Percentiles rank a stretch among this genome's conserved stretches.
Conservation (phyloP, 2,797 vertebrate genomes). For the Echiichthys vipera region DNA sequence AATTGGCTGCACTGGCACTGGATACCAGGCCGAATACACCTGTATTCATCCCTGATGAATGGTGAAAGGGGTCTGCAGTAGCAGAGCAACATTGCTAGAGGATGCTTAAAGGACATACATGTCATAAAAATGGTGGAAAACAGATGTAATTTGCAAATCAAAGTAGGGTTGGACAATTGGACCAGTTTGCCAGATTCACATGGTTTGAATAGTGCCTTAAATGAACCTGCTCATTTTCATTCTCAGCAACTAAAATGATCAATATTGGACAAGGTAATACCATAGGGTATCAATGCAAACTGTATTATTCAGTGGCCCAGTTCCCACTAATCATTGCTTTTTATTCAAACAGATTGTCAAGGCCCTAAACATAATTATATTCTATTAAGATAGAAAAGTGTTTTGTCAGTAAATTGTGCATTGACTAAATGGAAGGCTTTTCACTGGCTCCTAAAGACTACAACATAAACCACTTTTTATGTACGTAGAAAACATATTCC, state of each 20-base stretch:
- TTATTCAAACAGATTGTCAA: not conserved
- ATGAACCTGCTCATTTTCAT: not conserved
- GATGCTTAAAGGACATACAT: not conserved
- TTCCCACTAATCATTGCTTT: conserved; percentile 19
- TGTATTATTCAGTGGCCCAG: conserved; percentile 15
- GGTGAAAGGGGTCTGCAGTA: not conserved
- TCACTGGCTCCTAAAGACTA: not conserved
- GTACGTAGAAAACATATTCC: not conserved
- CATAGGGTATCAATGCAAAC: not conserved
- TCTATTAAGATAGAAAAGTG: not conserved
- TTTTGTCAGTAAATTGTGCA: not conserved
- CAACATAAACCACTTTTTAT: conserved; percentile 1
- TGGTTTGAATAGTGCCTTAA: not conserved
- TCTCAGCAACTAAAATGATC: conserved; percentile 24
- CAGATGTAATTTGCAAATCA: not conserved
- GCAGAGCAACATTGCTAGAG: not conserved
- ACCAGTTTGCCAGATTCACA: not conserved
- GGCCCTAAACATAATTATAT: not conserved
- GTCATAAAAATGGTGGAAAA: not conserved
- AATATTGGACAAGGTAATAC: conserved; percentile 6
- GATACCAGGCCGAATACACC: not conserved
- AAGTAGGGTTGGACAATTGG: not conserved
- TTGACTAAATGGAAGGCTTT: not conserved
- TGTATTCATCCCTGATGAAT: not conserved
- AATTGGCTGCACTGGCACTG: not conserved